Percentiles rank a stretch among this genome's conserved stretches.
Evolutionary conservation across 2,797 vertebrate species (phyloP).

Genomic region (Sebastes matsubarae): DNA sequence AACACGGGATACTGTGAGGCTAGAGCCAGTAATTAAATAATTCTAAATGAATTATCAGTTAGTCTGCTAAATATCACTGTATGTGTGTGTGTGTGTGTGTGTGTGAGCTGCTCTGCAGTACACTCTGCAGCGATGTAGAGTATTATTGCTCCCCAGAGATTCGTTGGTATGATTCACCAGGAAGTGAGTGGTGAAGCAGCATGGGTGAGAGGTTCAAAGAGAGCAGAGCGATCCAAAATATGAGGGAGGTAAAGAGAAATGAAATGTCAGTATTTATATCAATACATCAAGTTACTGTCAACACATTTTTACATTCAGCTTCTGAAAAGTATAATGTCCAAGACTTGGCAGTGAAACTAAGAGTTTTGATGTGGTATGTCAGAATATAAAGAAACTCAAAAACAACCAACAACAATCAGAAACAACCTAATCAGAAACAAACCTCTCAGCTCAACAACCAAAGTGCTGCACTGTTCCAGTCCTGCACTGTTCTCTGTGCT

Average conservation of each 20-base stretch:
- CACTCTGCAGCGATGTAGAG: background rate
- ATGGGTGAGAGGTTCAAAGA: constrained; percentile 1
- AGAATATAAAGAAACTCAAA: background rate
- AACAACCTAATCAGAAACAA: background rate
- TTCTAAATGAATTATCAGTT: constrained; percentile 29
- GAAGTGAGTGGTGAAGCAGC: constrained; percentile 13
- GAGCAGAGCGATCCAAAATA: background rate
- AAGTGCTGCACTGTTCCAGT: no score
- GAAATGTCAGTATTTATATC: background rate
- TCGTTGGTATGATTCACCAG: constrained; percentile 20
- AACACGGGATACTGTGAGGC: constrained; percentile 8
- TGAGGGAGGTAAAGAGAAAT: background rate
- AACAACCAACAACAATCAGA: background rate
- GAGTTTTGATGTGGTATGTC: background rate
- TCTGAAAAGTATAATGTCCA: background rate
- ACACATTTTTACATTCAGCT: background rate
- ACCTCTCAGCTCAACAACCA: background rate
- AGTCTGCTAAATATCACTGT: background rate
- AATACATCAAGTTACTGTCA: background rate
- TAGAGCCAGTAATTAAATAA: constrained; percentile 13
- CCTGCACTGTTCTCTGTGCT: background rate
- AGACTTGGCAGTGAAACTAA: background rate
- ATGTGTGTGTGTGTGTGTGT: background rate
- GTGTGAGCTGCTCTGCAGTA: background rate
- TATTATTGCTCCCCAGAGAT: constrained; percentile 9